Base-by-base conservation (phyloP, 1,140 invertebrate species). In the Solenopsis invicta region DNA sequence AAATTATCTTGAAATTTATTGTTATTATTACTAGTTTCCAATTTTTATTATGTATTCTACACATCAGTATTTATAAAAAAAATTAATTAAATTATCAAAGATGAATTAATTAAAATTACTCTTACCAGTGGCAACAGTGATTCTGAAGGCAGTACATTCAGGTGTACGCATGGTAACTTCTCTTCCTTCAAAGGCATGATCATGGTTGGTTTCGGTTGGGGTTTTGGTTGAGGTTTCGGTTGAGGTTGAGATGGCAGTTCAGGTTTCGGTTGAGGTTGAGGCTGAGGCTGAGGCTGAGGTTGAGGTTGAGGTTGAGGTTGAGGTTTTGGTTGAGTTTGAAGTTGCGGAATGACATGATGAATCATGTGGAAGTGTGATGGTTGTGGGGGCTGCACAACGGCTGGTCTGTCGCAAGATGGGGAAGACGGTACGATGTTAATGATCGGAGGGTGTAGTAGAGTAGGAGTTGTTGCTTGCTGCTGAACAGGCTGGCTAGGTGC, bases 301-400 rank as follows among this genome's bases (percentile, higher is more conserved):
- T 24, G 45, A 29, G 2, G 29, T 29, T 29, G 29, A 2, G 29
- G 29, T 1, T 29, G 29, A n/a, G n/a, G n/a, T n/a, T n/a, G n/a
- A n/a, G n/a, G n/a, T n/a, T n/a, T n/a, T n/a, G n/a, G n/a, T n/a
- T n/a, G n/a, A n/a, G n/a, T 9, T 21, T 64, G 21, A 24, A 41
- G 29, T 41, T 61, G 61, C 37, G 56, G 56, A 52, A 87, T 18
- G 9, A 82, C 18, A 12, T 75, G 52, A 12, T 75, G 52, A 12
- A 88, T 3, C 12, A n/a, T 41, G 50, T 10, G 67, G 71, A 34
- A 41, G 29, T 29, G 29, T 13, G 16, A 52, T 5, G 21, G 29
- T 1, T 8, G 75, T 34, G 24, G 34, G 18, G 5, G 29, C 12
- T 48, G 67, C 0, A 41, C 21, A 69, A n/a, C 9, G 29, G 45